phyloP scores from a whole-genome alignment of 2,888 invertebrate genomes.

The Megaustenia siamemsis region DNA sequence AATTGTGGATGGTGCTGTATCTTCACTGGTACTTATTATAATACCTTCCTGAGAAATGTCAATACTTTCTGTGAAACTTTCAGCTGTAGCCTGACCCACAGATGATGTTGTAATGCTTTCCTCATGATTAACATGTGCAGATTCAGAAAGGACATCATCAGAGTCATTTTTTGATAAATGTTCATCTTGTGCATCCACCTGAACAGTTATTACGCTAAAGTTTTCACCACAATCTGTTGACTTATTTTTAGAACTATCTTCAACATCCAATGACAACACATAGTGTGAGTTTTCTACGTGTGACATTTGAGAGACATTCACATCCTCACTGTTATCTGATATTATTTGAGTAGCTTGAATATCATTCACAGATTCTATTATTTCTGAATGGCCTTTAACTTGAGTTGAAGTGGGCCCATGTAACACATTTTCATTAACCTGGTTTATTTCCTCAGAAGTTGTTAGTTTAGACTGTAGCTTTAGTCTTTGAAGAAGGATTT shows the following conservation, averaged over 20 bases:
- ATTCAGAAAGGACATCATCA: not conserved
- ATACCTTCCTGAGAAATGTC: not conserved
- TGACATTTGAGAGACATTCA: not conserved
- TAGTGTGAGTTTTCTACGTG: not conserved
- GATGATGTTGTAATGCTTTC: not conserved
- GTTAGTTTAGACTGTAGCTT: conserved; percentile 27
- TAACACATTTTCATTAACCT: not conserved
- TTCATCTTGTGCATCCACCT: not conserved
- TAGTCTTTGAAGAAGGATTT: conserved; percentile 31
- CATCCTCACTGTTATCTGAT: not conserved
- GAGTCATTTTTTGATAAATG: not conserved
- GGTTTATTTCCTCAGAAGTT: not conserved
- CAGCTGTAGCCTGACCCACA: not conserved
- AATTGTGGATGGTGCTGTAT: not conserved
- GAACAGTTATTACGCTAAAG: not conserved
- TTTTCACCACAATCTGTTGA: not conserved
- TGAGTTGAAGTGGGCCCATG: not conserved
- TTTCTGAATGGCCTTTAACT: not conserved
- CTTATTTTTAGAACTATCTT: not conserved
- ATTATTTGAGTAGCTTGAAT: not conserved
- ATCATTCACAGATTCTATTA: not conserved
- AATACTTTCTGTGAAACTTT: not conserved
- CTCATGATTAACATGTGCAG: not conserved
- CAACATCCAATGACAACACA: not conserved
- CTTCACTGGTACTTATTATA: not conserved